Base-by-base conservation (phyloP, 2,113 vertebrate genomes). In the Morone saxatilis region DNA sequence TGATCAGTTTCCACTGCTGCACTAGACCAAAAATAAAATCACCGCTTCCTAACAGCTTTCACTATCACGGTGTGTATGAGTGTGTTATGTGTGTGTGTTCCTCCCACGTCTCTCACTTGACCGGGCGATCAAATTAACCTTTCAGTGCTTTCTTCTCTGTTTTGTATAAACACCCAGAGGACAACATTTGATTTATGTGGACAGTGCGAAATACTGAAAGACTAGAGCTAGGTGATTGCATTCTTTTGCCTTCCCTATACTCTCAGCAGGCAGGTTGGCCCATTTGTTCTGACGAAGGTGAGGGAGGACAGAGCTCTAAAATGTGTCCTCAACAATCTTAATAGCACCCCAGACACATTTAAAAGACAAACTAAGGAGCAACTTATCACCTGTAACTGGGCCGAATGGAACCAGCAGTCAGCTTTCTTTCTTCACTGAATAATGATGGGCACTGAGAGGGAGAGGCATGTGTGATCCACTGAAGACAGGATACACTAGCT, bases 41-140 rank as follows among this genome's bases (percentile, higher is more conserved):
- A 36, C 59, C 60, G 38, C 56, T 62, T 38, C 62, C 31, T n/a
- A 12, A 63, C 47, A 5, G 62, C 36, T 53, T 73, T 57, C 38
- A 40, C 50, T 69, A 48, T 53, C 16, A 1, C 11, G 11, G 40
- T 45, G 36, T 68, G 25, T 72, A 59, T 66, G n/a, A 53, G 31
- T 45, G 62, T 54, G 75, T 47, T 2, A 25, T 47, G 59, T 38
- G 7, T 31, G 56, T 51, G n/a, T 51, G 53, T 66, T 66, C 16
- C 43, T 54, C 45, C 19, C n/a, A 61, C 48, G 10, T 77, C 62
- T 71, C 57, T 70, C 65, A 77, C 59, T 79, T 70, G 56, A 79
- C 71, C 4, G 11, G 36, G 4, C 56, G 68, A 84, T 86, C 75
- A 80, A 80, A 91, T 91, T 75, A 91, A 90, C 87, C 88, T 91